A percentile compares a stretch with the other conserved stretches of the same genome.
Evolutionary conservation across 2,888 invertebrate species (phyloP).

Genomic region (Cryptus armator): DNA sequence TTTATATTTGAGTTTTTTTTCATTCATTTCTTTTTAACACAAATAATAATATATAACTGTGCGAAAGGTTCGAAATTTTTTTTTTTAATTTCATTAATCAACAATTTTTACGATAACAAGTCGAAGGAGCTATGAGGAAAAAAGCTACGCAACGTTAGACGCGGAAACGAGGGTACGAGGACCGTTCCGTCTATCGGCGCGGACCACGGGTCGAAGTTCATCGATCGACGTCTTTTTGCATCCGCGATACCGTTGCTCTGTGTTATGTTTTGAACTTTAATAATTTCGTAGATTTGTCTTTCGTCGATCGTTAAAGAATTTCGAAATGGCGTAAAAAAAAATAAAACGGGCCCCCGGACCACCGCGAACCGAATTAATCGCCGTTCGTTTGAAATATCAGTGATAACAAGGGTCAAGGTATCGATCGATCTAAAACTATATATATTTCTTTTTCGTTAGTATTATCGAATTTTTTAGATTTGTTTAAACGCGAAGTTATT

Average conservation of each 20-base stretch:
- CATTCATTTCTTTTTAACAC: too few species aligned
- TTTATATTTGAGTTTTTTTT: too few species aligned
- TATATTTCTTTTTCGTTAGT: neutral
- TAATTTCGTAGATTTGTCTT: neutral
- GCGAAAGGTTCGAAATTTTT: neutral
- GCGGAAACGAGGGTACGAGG: neutral
- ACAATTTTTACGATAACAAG: neutral
- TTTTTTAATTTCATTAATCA: neutral
- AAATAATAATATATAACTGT: too few species aligned
- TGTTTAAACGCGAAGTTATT: too few species aligned
- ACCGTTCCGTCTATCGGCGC: conserved; percentile 34
- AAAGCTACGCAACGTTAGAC: conserved; percentile 4
- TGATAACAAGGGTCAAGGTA: neutral
- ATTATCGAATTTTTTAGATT: too few species aligned
- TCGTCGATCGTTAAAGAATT: neutral
- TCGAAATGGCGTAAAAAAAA: neutral
- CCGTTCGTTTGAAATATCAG: neutral
- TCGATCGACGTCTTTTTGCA: conserved; percentile 27
- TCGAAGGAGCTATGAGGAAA: neutral
- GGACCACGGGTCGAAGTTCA: conserved; percentile 52
- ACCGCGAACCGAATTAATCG: neutral
- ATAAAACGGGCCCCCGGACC: neutral
- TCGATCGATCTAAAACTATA: neutral
- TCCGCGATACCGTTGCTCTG: neutral
- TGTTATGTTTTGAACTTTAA: neutral